Base-by-base conservation (phyloP, 2,888 invertebrate genomes). In the Leistus spinibarbis region DNA sequence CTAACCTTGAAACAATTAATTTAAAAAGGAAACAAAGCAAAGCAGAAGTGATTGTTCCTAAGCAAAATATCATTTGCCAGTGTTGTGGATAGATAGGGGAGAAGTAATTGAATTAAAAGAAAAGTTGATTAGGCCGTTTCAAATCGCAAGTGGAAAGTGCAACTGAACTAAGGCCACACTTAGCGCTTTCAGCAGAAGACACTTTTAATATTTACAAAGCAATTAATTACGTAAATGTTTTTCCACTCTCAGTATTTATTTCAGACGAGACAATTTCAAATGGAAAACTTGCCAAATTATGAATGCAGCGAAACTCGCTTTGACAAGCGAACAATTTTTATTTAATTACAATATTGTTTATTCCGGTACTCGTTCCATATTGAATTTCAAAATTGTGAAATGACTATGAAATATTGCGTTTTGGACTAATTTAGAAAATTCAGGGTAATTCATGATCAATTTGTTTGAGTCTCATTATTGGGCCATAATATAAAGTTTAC, bases 361-460 rank as follows among this genome's bases (percentile, higher is more conserved):
- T 40, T 5, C 7, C 5, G 40, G 40, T 13, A 40, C 1, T 0
- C 40, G 13, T 40, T 40, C 10, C 1, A 10, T 5, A 40, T 40
- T 40, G 40, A 40, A 40, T 40, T 40, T 40, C 54, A 54, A n/a
- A n/a, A 13, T 16, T 13, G 54, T 54, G 54, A 13, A 13, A 13
- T 54, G 54, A 3, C 54, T 3, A 24, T 71, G 71, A 71, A 63
- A 64, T 63, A 71, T 71, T 71, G 54, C 71, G 53, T n/a, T 16
- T 16, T n/a, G n/a, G n/a, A n/a, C n/a, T n/a, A n/a, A n/a, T n/a
- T n/a, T n/a, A n/a, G n/a, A n/a, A n/a, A n/a, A n/a, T n/a, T n/a
- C n/a, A n/a, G n/a, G 40, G 5, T 40, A 13, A 40, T 13, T 10
- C 7, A 4, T 2, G 7, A 40, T 7, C 40, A 40, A 40, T 40